These are phyloP conservation scores for Glossophaga mutica DNA, from an alignment of 2,797 vertebrate genomes.

Conservation along the genomic window DNA sequence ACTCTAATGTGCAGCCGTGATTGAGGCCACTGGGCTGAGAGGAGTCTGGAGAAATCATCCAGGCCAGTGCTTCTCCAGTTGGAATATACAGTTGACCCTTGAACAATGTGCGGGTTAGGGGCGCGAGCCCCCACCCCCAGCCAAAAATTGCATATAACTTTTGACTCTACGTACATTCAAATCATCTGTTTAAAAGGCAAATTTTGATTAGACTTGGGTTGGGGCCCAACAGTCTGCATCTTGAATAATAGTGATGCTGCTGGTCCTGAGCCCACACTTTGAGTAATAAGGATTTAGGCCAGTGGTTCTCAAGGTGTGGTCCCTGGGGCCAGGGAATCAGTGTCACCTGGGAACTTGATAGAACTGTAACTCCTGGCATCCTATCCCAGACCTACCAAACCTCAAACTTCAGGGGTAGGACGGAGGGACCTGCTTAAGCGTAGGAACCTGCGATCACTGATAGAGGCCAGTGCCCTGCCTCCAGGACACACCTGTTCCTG, in stretches of 20 bases:
- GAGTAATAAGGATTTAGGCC: not conserved
- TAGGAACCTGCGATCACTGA: not conserved
- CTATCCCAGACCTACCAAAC: not conserved
- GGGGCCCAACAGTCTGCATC: not conserved
- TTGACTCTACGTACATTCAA: not conserved
- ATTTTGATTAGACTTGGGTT: not conserved
- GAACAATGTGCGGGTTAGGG: not conserved
- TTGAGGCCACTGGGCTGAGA: not conserved
- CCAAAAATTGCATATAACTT: not conserved
- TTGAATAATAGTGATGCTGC: too few species aligned
- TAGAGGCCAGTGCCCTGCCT: not conserved
- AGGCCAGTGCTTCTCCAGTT: not conserved
- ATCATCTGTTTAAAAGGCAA: not conserved
- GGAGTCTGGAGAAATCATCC: not conserved
- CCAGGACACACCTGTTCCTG: not conserved
- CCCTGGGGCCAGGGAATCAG: not conserved
- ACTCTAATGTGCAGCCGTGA: not conserved
- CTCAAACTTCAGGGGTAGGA: not conserved
- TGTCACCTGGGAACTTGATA: not conserved
- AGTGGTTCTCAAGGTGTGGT: not conserved
- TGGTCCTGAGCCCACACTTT: not conserved
- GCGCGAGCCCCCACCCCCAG: rapidly evolving
- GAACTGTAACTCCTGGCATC: not conserved
- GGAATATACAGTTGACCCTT: not conserved
- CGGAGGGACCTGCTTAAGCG: rapidly evolving